Evolutionary conservation across 2,797 vertebrate species (phyloP).

Genomic region (Falco concolor): DNA sequence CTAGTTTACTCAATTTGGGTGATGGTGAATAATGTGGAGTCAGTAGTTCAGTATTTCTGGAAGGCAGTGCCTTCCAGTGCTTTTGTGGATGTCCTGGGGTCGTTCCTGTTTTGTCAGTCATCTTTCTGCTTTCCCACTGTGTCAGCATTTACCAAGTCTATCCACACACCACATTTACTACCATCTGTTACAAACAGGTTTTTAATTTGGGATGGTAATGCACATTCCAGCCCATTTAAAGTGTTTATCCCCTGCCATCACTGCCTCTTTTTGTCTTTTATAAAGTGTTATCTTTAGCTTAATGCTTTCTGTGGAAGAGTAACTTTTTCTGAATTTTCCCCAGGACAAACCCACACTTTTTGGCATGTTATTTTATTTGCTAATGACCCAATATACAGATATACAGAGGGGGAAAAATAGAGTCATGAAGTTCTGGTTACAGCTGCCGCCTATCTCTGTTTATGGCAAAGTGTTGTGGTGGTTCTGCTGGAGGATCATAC

Average conservation of each 20-base stretch:
- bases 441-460: not conserved
- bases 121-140: not conserved
- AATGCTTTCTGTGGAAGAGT: not conserved
- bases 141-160: slow-evolving; percentile 24
- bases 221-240: not conserved
- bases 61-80: not conserved
- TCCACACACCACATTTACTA: not conserved
- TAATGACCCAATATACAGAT: not conserved
- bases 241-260: not conserved
- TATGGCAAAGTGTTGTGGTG: not conserved
- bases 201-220: not conserved
- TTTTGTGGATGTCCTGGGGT: not conserved
- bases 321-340: not conserved
- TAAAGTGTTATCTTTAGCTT: not conserved
- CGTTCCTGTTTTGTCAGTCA: slow-evolving; percentile 37
- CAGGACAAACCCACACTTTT: not conserved
- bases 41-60: slow-evolving; percentile 17
- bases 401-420: not conserved
- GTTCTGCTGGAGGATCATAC: not conserved
- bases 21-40: not conserved
- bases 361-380: not conserved
- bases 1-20: not conserved
- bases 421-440: not conserved
- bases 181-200: not conserved
- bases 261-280: not conserved